A percentile compares a stretch with the other conserved stretches of the same genome.
These are phyloP conservation scores for Lophius piscatorius DNA, from an alignment of 2,113 vertebrate genomes.

Conservation along the genomic window DNA sequence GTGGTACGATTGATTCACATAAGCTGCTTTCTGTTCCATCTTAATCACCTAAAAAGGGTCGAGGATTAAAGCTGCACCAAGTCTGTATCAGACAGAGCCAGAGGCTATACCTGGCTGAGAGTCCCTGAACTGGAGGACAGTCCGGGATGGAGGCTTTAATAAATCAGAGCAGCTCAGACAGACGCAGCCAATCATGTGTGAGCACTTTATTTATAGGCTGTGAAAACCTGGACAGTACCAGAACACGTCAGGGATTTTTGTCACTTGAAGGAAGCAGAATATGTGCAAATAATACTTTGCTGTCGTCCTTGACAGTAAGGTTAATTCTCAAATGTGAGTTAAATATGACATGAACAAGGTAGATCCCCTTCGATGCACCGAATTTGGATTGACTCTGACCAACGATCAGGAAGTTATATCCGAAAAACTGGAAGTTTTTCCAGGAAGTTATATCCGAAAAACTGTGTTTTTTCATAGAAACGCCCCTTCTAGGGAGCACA, in stretches of 20 bases:
- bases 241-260: slow-evolving; percentile 21
- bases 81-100: slow-evolving; percentile 11
- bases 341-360: too few relatives aligned
- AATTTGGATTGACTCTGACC: too few relatives aligned
- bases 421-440: too few relatives aligned
- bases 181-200: slow-evolving; percentile 29
- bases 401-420: too few relatives aligned
- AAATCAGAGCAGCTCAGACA: slow-evolving; percentile 37
- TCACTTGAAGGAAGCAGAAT: slow-evolving; percentile 4
- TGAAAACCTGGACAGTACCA: slow-evolving; percentile 17
- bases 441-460: too few relatives aligned
- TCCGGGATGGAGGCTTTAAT: slow-evolving; percentile 17
- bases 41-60: slow-evolving; percentile 4
- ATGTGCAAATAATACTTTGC: too few relatives aligned
- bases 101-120: slow-evolving; percentile 11
- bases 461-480: too few relatives aligned
- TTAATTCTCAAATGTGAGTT: too few relatives aligned
- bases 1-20: neutral
- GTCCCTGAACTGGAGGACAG: slow-evolving; percentile 16
- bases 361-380: too few relatives aligned
- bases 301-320: too few relatives aligned
- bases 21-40: neutral
- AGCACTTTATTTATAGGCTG: slow-evolving; percentile 53
- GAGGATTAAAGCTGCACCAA: slow-evolving; percentile 2
- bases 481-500: too few relatives aligned